phyloP scores from a whole-genome alignment of 2,888 invertebrate species.

The Diplolepis rosae region DNA sequence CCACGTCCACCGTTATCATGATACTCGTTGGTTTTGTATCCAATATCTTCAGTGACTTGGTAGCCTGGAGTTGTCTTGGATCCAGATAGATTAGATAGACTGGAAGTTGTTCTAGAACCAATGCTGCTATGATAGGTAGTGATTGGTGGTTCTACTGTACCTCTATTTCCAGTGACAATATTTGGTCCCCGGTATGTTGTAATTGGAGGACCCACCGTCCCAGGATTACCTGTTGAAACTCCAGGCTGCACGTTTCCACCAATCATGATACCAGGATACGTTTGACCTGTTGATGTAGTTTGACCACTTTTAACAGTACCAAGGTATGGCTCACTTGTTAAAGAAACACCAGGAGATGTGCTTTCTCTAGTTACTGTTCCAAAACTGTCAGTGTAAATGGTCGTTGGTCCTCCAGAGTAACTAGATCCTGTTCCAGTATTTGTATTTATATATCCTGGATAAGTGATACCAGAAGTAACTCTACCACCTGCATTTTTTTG shows the following conservation, averaged over 20 bases:
- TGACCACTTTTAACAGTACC: slow-evolving; percentile 49
- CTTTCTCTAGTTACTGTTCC: slow-evolving; percentile 44
- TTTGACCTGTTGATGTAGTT: slow-evolving; percentile 45
- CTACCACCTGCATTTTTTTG: slow-evolving; percentile 50
- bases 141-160: slow-evolving; percentile 24
- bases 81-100: slow-evolving; percentile 28
- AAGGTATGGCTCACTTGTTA: slow-evolving; percentile 46
- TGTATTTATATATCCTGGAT: slow-evolving; percentile 56
- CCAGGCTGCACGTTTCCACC: background rate
- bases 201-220: slow-evolving; percentile 1
- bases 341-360: slow-evolving; percentile 42
- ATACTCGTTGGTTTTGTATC: slow-evolving; percentile 64
- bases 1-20: slow-evolving; percentile 63
- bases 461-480: slow-evolving; percentile 41
- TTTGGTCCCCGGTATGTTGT: slow-evolving; percentile 12
- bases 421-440: slow-evolving; percentile 54
- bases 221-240: slow-evolving; percentile 1
- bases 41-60: slow-evolving; percentile 34
- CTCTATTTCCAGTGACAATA: background rate
- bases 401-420: slow-evolving; percentile 49
- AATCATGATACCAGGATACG: slow-evolving; percentile 37
- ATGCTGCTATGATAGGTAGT: slow-evolving; percentile 32
- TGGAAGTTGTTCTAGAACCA: slow-evolving; percentile 39
- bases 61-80: slow-evolving; percentile 37
- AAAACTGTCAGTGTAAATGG: slow-evolving; percentile 47